These are phyloP conservation scores for Lepus oiostolus DNA, from an alignment of 2,797 vertebrate species.

Conservation along the genomic window DNA sequence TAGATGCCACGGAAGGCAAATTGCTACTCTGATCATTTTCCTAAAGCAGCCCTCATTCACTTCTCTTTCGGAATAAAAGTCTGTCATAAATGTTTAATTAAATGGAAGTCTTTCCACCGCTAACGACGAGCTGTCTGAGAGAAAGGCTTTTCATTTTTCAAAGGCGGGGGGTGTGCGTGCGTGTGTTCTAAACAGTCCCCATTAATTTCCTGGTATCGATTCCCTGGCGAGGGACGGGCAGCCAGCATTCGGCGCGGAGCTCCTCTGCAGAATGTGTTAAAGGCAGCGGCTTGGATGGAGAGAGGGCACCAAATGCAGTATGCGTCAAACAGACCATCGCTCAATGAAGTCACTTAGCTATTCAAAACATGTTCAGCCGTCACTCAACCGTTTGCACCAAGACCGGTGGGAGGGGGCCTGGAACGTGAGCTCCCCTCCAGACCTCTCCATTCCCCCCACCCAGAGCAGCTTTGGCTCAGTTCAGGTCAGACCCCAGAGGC, in stretches of 20 bases:
- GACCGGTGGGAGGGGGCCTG: conserved; percentile 72
- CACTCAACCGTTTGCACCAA: conserved; percentile 91
- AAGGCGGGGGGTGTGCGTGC: conserved; percentile 79
- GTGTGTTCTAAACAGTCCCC: conserved; percentile 89
- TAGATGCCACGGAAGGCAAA: conserved; percentile 55
- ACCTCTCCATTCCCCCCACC: conserved; percentile 79
- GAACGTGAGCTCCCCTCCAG: conserved; percentile 78
- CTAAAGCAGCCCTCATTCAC: conserved; percentile 65
- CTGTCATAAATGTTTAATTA: conserved; percentile 88
- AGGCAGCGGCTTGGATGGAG: conserved; percentile 90
- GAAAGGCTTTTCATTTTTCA: conserved; percentile 87
- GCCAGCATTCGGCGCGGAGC: conserved; percentile 95
- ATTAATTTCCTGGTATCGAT: conserved; percentile 97
- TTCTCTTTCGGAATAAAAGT: conserved; percentile 61
- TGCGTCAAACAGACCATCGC: conserved; percentile 93
- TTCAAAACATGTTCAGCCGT: conserved; percentile 93
- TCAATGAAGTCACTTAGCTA: conserved; percentile 94
- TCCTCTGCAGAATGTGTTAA: conserved; percentile 95
- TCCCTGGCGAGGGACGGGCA: conserved; percentile 91
- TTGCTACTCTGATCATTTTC: conserved; percentile 48
- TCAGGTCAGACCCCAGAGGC: conserved; percentile 87
- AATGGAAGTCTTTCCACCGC: conserved; percentile 83
- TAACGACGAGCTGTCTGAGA: conserved; percentile 87
- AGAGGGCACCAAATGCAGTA: conserved; percentile 92
- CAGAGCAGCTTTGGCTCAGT: conserved; percentile 80